A percentile compares a stretch with the other conserved stretches of the same genome.
These are phyloP conservation scores for Himalopsyche kuldschensis DNA, from an alignment of 2,888 invertebrate species.

Conservation along the genomic window DNA sequence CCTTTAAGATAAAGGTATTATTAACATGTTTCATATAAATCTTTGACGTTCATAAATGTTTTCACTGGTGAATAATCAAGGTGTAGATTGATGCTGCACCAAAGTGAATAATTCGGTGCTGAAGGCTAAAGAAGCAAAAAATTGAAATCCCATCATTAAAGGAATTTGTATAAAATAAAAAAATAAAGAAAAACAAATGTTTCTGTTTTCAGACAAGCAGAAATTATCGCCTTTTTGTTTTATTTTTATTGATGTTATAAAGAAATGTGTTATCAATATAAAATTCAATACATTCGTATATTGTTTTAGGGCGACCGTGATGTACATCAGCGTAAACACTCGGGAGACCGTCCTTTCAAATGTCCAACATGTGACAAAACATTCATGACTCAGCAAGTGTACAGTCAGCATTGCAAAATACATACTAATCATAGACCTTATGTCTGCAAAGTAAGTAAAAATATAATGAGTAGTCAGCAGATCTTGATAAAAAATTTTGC, in stretches of 20 bases:
- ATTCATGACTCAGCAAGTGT: constrained; percentile 22
- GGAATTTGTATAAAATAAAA: no score
- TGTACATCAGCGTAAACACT: constrained; percentile 14
- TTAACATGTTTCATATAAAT: background rate
- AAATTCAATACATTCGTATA: background rate
- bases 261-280: background rate
- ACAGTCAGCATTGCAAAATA: constrained; percentile 24
- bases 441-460: constrained; percentile 10
- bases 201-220: background rate
- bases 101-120: no score
- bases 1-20: constrained; percentile 23
- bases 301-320: constrained; percentile 4
- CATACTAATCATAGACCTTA: constrained; percentile 19
- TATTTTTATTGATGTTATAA: background rate
- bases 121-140: no score
- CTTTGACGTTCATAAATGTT: no score
- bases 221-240: no score
- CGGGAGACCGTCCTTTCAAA: constrained; percentile 13
- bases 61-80: no score
- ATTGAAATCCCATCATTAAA: no score
- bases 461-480: background rate
- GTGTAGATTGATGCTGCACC: no score
- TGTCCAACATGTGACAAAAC: constrained; percentile 13
- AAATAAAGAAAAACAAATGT: background rate
- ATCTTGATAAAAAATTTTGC: no score